These are phyloP conservation scores for Apogon hyalosoma DNA, from an alignment of 2,797 vertebrate species.

Conservation along the genomic window DNA sequence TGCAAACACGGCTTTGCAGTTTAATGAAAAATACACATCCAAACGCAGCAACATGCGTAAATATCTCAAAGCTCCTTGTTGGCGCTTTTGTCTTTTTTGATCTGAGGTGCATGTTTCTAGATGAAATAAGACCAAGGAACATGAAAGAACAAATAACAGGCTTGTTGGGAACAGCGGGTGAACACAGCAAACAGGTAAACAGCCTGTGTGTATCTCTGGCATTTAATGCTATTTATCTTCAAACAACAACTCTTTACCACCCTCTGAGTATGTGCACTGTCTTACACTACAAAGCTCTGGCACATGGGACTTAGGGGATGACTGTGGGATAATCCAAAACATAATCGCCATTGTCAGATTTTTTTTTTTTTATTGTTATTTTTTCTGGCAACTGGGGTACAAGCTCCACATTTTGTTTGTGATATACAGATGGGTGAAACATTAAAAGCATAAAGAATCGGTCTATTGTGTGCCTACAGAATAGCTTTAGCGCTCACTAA, in stretches of 20 bases:
- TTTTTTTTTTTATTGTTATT: neutral
- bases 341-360: slow-evolving; percentile 9
- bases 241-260: slow-evolving; percentile 36
- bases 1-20: neutral
- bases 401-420: neutral
- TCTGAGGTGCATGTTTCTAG: slow-evolving; percentile 50
- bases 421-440: too few species aligned
- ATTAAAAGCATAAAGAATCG: too few species aligned
- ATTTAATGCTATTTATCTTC: slow-evolving; percentile 58
- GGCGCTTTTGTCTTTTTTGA: slow-evolving; percentile 63
- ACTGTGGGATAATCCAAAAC: slow-evolving; percentile 11
- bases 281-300: slow-evolving; percentile 11
- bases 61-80: slow-evolving; percentile 48
- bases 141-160: slow-evolving; percentile 65
- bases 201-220: slow-evolving; percentile 38
- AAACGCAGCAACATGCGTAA: slow-evolving; percentile 9
- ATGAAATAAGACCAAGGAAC: slow-evolving; percentile 67
- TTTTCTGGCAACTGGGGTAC: neutral
- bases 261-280: slow-evolving; percentile 1
- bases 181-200: slow-evolving; percentile 66
- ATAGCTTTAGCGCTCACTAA: too few species aligned
- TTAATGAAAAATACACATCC: neutral
- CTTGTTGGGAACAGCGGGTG: slow-evolving; percentile 54
- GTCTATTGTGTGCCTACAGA: too few species aligned
- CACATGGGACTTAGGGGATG: neutral